Base-by-base conservation (phyloP, 2,113 vertebrate genomes). In the Lethenteron reissneri region DNA sequence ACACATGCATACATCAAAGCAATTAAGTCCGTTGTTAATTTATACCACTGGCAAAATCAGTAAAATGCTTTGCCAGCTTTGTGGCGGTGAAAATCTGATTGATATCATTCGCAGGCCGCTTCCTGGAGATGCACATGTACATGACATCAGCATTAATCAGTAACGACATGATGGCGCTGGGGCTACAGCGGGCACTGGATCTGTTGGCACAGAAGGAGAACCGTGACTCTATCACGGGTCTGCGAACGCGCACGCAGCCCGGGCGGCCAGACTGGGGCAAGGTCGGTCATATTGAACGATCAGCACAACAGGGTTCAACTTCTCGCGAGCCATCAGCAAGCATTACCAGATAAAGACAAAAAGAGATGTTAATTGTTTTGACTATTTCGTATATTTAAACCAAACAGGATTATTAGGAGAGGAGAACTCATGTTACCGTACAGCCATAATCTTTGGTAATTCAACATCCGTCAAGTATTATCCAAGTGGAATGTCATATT, bases 41-140 rank as follows among this genome's bases (percentile, higher is more conserved):
- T 41, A 41, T 41, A 41, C 41, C 7, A 41, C 41, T 41, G 41
- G 41, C 41, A 41, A 41, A 41, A 41, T 41, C 41, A 41, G 5
- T 41, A 1, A 41, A 41, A 41, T 41, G 41, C 41, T 41, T 41
- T 41, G 41, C 41, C 41, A 41, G 41, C 41, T 41, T 41, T 41
- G 41, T 41, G 41, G 41, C 41, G 41, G 41, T 41, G 41, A 41
- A 41, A 41, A 41, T 41, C 41, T 41, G 41, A 41, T 41, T 41
- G 41, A 41, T 41, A 5, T 41, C 41, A 41, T 5, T 41, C 41
- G 41, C 77, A 90, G 88, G 82, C 15, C 74, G 75, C 2, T 92
- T 95, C 77, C 73, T 92, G 78, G 89, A 95, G 80, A 84, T 92
- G 85, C 87, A 90, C 73, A 82, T 90, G 84, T 91, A 87, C 78